Conservation (phyloP, 2,888 invertebrate species). For the Bibio marci region DNA sequence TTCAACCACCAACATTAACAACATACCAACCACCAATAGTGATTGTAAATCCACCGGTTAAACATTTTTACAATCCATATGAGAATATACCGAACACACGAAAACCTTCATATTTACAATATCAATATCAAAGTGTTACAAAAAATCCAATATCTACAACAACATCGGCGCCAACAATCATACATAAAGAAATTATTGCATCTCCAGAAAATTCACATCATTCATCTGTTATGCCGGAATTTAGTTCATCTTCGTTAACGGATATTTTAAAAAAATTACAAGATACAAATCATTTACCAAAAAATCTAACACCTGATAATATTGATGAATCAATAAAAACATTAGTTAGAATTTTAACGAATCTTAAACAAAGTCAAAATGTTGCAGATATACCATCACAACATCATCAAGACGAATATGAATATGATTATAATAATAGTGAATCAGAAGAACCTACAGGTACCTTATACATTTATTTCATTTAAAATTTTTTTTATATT, state of each 20-base stretch:
- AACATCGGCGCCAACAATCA: neutral
- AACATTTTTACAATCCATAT: no score
- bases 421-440: neutral
- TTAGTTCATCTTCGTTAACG: constrained; percentile 29
- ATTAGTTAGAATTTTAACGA: constrained; percentile 53
- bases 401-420: constrained; percentile 20
- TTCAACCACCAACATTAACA: constrained; percentile 7
- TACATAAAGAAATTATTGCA: no score
- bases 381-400: constrained; percentile 21
- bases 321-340: constrained; percentile 64
- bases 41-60: neutral
- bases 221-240: constrained; percentile 11
- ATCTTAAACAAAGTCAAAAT: constrained; percentile 36
- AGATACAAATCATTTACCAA: constrained; percentile 56
- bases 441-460: no score
- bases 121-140: constrained; percentile 3
- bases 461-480: no score
- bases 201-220: no score
- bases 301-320: constrained; percentile 57
- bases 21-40: constrained; percentile 8
- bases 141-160: neutral
- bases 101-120: constrained; percentile 5
- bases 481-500: no score
- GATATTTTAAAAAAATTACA: constrained; percentile 55
- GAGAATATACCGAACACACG: neutral